Percentiles rank a stretch among this genome's conserved stretches.
These are phyloP conservation scores for Chaetops frenatus DNA, from an alignment of 2,113 vertebrate species.

Conservation along the genomic window DNA sequence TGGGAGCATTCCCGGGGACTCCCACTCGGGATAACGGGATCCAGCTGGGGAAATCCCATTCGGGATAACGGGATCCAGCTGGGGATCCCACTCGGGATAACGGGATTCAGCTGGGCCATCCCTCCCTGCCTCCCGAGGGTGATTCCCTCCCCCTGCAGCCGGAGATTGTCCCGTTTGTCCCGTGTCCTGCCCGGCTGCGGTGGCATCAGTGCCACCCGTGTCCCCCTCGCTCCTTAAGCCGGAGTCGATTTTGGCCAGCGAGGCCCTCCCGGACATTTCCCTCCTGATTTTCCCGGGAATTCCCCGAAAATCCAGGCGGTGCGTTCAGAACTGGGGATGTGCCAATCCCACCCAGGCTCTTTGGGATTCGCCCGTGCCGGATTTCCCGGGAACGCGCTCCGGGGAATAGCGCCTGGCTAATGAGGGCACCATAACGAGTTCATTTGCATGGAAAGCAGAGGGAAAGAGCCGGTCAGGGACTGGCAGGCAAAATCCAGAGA, in stretches of 20 bases:
- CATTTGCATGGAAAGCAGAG: not conserved
- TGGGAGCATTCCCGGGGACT: not conserved
- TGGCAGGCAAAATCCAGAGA: not conserved
- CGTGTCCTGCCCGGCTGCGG: not conserved
- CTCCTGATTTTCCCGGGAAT: not conserved
- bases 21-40: not conserved
- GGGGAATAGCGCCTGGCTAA: not conserved
- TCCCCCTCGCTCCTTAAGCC: too few relatives aligned
- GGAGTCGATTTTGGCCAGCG: not conserved
- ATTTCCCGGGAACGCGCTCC: not conserved
- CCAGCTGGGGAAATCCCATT: not conserved
- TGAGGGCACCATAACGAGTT: not conserved
- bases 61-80: not conserved
- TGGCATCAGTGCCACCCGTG: not conserved
- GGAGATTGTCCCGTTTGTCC: not conserved
- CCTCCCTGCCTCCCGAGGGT: too few relatives aligned
- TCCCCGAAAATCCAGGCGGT: not conserved
- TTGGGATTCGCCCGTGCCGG: not conserved
- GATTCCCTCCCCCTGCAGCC: not conserved
- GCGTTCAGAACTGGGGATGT: not conserved
- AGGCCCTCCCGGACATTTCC: not conserved
- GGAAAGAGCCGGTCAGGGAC: not conserved
- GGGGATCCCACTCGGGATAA: not conserved
- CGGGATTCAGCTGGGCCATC: not conserved
- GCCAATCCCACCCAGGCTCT: not conserved